Evolutionary conservation across 2,797 vertebrate genomes (phyloP), one percentile per base, ranked within the genome.

Genomic region (Argentina silus): DNA sequence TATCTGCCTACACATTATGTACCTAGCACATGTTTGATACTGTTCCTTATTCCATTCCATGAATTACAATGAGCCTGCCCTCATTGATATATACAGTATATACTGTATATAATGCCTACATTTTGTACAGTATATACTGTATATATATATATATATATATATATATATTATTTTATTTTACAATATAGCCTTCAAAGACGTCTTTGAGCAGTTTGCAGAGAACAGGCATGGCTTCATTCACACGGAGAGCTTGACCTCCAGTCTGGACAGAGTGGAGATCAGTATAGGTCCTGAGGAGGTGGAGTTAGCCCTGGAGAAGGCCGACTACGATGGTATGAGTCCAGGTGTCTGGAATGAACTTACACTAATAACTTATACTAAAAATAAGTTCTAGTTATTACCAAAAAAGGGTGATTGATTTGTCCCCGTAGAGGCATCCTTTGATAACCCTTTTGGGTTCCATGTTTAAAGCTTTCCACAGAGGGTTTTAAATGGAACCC

Each of bases 181-280:
- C 17, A 9, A 44, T 17, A 6, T 12, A 74, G 67, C 60, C 7
- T 78, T 78, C 60, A 55, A 53, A 50, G 66, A 60, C 3, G 59
- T 70, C 21, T 78, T 78, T 70, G 71, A 65, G 23, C 21, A 19
- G 53, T 78, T 78, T 47, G 47, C 51, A 6, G 59, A 60, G 53
- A 50, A 66, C 67, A 55, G 21, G 3, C 1, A 50, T 5, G 51
- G 17, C n/a, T 69, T n/a, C 51, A 21, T 73, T 15, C n/a, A 61
- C 15, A 23, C n/a, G 9, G 7, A 60, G 42, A 10, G 14, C 7
- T 44, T 78, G 43, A 57, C 27, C 15, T 50, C 51, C 14, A 65
- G 43, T 11, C 76, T 73, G 50, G 59, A 43, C 7, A 36, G 21
- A 9, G 11, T 73, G 23, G 70, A 48, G 14, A 63, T 77, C 11